Percentiles rank a stretch among this genome's conserved stretches.
phyloP scores from a whole-genome alignment of 1,140 invertebrate species.

The Mamestra configurata region DNA sequence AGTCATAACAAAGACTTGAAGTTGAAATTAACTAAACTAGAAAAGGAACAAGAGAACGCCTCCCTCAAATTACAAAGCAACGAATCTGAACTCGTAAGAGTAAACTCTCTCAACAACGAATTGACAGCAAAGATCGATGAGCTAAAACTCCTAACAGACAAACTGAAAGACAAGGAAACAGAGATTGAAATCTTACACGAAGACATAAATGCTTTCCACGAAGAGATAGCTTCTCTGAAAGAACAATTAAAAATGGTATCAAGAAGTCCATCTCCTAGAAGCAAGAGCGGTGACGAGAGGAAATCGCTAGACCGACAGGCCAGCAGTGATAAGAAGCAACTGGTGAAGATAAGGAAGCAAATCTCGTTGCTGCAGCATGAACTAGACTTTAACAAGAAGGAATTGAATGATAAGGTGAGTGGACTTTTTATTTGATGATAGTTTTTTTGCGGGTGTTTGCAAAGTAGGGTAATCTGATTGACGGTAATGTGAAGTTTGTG shows the following conservation, averaged over 20 bases:
- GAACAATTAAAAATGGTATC: conserved; percentile 81
- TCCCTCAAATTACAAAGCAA: conserved; percentile 79
- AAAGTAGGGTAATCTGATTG: conserved; percentile 21
- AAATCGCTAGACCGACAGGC: conserved; percentile 64
- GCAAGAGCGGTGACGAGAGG: conserved; percentile 73
- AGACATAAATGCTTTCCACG: conserved; percentile 84
- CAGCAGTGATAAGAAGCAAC: conserved; percentile 73
- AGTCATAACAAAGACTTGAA: conserved; percentile 80
- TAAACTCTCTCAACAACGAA: conserved; percentile 76
- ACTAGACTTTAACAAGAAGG: conserved; percentile 86
- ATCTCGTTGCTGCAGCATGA: conserved; percentile 89
- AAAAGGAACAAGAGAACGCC: conserved; percentile 86
- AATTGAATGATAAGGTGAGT: conserved; percentile 84
- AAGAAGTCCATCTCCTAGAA: conserved; percentile 78
- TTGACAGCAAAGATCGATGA: conserved; percentile 78
- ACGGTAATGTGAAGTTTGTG: not conserved
- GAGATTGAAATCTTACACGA: conserved; percentile 87
- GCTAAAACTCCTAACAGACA: conserved; percentile 78
- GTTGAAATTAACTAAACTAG: conserved; percentile 79
- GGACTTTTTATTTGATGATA: not conserved
- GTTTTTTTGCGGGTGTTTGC: not conserved
- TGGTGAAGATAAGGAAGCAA: conserved; percentile 87
- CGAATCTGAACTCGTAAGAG: conserved; percentile 75
- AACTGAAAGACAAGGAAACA: conserved; percentile 83
- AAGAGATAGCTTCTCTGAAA: conserved; percentile 80